Evolutionary conservation across 2,797 vertebrate genomes (phyloP).

Genomic region (Fratercula arctica): DNA sequence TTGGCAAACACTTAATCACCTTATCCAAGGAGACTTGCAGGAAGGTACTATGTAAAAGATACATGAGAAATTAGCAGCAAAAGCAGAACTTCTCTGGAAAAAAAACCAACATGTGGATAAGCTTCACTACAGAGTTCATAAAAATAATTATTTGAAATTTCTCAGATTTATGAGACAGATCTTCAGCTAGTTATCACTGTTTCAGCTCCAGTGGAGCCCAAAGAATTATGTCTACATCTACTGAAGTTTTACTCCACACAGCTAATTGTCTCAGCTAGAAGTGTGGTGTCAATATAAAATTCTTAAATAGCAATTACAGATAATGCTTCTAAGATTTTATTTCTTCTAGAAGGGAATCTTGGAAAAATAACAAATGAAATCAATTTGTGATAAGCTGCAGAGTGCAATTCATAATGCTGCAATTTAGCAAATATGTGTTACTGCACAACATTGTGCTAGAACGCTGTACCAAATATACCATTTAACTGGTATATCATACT

Average conservation of each 20-base stretch:
- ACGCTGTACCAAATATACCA: not conserved
- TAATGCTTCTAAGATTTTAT: constrained; percentile 12
- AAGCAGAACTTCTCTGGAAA: not conserved
- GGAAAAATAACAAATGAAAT: constrained; percentile 7
- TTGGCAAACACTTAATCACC: not conserved
- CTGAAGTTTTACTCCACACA: not conserved
- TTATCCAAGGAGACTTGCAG: not conserved
- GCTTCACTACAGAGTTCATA: not conserved
- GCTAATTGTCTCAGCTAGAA: not conserved
- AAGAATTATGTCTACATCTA: not conserved
- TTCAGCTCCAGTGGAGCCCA: not conserved
- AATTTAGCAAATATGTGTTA: not conserved
- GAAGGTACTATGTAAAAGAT: not conserved
- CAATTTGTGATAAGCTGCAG: not conserved
- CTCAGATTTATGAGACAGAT: not conserved
- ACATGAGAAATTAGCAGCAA: not conserved
- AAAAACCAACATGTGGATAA: not conserved
- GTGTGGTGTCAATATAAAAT: not conserved
- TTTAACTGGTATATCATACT: not conserved
- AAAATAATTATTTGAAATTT: constrained; percentile 32
- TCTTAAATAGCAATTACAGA: constrained; percentile 11
- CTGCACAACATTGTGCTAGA: not conserved
- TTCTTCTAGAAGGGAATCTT: not conserved
- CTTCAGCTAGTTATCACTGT: not conserved
- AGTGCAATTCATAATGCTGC: not conserved